These are phyloP conservation scores for Hemistola chrysoprasaria DNA, from an alignment of 2,888 invertebrate genomes.

Conservation along the genomic window DNA sequence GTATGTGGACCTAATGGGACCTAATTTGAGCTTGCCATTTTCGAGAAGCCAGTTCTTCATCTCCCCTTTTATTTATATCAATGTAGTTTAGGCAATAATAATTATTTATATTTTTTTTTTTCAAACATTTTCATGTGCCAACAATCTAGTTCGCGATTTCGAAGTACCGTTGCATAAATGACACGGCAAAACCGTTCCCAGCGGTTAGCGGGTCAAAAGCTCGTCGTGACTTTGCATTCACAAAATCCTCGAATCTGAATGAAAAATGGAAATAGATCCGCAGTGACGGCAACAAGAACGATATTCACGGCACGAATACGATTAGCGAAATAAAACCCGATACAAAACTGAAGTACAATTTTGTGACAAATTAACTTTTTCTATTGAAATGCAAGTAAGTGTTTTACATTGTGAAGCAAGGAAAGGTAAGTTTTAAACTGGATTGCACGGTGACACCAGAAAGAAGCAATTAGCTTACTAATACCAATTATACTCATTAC, in stretches of 20 bases:
- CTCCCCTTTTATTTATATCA: too few relatives aligned
- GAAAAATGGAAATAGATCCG: constrained; percentile 49
- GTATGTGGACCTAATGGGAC: too few relatives aligned
- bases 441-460: too few relatives aligned
- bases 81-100: constrained; percentile 4
- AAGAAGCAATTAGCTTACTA: too few relatives aligned
- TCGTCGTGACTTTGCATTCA: constrained; percentile 27
- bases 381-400: too few relatives aligned
- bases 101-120: not conserved
- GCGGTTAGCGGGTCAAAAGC: constrained; percentile 23
- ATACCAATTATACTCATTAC: too few relatives aligned
- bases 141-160: constrained; percentile 3
- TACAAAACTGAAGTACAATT: constrained; percentile 20
- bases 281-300: constrained; percentile 30
- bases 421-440: too few relatives aligned
- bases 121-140: not conserved
- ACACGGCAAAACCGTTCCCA: constrained; percentile 19
- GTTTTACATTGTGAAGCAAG: too few relatives aligned
- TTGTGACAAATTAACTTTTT: too few relatives aligned
- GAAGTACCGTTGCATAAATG: constrained; percentile 19
- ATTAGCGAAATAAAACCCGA: constrained; percentile 29
- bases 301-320: constrained; percentile 40
- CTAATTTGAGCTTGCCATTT: too few relatives aligned
- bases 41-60: too few relatives aligned
- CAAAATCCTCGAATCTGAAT: constrained; percentile 33